Conservation (phyloP, 1,140 invertebrate species). For the Cataglyphis hispanica region DNA sequence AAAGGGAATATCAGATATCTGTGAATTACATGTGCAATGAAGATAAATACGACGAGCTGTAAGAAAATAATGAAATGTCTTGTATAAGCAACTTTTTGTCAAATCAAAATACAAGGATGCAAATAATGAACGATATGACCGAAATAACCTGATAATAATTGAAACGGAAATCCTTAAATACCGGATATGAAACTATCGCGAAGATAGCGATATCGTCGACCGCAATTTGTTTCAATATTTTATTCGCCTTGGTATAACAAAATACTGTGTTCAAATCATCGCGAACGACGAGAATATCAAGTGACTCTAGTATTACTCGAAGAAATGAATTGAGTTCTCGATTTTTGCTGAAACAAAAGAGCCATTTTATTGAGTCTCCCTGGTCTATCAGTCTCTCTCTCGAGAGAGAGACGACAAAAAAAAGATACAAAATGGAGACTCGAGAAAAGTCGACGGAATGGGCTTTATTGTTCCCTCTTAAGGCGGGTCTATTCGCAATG, state of each 20-base stretch:
- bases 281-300: background rate
- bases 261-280: background rate
- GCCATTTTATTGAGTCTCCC: constrained; percentile 4
- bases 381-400: background rate
- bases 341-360: background rate
- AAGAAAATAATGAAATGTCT: background rate
- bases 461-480: constrained; percentile 88
- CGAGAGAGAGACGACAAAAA: background rate
- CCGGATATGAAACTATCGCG: constrained; percentile 63
- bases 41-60: background rate
- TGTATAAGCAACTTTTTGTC: background rate
- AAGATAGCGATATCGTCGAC: constrained; percentile 27
- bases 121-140: constrained; percentile 1
- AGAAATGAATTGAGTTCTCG: constrained; percentile 9
- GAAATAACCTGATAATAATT: constrained; percentile 60
- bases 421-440: constrained; percentile 75
- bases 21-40: constrained; percentile 27
- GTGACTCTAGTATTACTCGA: background rate
- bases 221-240: constrained; percentile 8
- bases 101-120: background rate
- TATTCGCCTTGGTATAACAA: background rate
- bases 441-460: constrained; percentile 86
- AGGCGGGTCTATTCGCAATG: constrained; percentile 88
- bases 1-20: background rate
- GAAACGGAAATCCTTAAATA: constrained; percentile 46